Evolutionary conservation across 1,140 invertebrate species (phyloP).

Genomic region (Thereuonema tuberculata): DNA sequence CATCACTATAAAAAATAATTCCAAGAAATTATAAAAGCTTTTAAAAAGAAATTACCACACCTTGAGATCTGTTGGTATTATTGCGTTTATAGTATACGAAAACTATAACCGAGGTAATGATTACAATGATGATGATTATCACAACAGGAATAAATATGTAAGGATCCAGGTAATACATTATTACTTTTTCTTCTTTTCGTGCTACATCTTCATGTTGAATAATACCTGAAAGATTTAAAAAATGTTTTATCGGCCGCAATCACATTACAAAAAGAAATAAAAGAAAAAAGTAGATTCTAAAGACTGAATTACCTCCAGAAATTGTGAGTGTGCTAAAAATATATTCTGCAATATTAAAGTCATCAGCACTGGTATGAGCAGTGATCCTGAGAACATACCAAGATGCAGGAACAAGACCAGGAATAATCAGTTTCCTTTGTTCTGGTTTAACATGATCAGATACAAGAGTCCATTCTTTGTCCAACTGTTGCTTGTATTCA

Average conservation of each 20-base stretch:
- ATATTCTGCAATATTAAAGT: conserved; percentile 83
- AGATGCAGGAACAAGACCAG: conserved; percentile 79
- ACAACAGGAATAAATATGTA: no score
- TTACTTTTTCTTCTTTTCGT: not conserved
- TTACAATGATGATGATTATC: no score
- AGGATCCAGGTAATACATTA: not conserved
- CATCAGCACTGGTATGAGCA: conserved; percentile 89
- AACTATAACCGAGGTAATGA: no score
- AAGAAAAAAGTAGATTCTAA: no score
- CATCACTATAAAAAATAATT: no score
- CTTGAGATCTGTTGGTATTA: no score
- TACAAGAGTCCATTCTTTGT: conserved; percentile 63
- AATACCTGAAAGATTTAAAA: not conserved
- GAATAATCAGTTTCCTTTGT: conserved; percentile 66
- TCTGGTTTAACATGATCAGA: conserved; percentile 81
- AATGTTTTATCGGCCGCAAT: no score
- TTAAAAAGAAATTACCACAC: no score
- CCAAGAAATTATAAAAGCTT: no score
- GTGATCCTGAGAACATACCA: conserved; percentile 81
- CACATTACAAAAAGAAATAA: no score
- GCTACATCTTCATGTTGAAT: not conserved
- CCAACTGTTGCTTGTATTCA: conserved; percentile 83
- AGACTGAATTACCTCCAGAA: conserved; percentile 79
- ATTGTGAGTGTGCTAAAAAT: conserved; percentile 91
- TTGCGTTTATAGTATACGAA: no score